Percentiles rank a stretch among this genome's conserved stretches.
phyloP scores from a whole-genome alignment of 2,113 vertebrate species.

The Syngnathus typhle region DNA sequence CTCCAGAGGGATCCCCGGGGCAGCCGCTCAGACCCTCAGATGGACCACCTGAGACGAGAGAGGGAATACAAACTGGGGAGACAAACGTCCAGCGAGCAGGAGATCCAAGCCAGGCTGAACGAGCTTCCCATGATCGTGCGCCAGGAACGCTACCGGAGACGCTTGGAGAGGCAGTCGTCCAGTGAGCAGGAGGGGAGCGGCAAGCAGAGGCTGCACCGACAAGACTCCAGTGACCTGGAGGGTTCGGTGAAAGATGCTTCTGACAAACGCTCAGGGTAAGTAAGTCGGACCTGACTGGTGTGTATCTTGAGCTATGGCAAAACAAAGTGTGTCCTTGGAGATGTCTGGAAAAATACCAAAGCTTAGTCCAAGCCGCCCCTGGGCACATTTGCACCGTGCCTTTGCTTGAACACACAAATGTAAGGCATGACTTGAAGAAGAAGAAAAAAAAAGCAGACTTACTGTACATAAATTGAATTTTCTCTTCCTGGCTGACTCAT shows the following conservation, averaged over 20 bases:
- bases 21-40: constrained; percentile 75
- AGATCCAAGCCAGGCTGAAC: constrained; percentile 74
- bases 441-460: no score
- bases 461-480: no score
- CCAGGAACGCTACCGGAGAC: constrained; percentile 70
- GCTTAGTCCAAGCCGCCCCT: no score
- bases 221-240: constrained; percentile 87
- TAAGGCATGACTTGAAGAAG: no score
- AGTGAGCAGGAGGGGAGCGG: constrained; percentile 75
- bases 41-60: constrained; percentile 74
- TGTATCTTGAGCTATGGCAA: no score
- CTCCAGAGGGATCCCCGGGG: constrained; percentile 71
- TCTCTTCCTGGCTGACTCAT: constrained; percentile 24
- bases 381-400: no score
- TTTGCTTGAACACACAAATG: no score
- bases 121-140: constrained; percentile 73
- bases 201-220: constrained; percentile 74
- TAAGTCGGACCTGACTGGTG: neutral
- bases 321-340: no score
- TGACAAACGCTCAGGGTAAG: constrained; percentile 71
- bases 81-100: constrained; percentile 76
- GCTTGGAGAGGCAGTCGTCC: constrained; percentile 76
- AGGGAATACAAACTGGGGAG: constrained; percentile 70
- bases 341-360: no score
- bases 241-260: constrained; percentile 69